A percentile compares a stretch with the other conserved stretches of the same genome.
Conservation (phyloP, 2,797 vertebrate species). For the Oreonectes daqikongensis region DNA sequence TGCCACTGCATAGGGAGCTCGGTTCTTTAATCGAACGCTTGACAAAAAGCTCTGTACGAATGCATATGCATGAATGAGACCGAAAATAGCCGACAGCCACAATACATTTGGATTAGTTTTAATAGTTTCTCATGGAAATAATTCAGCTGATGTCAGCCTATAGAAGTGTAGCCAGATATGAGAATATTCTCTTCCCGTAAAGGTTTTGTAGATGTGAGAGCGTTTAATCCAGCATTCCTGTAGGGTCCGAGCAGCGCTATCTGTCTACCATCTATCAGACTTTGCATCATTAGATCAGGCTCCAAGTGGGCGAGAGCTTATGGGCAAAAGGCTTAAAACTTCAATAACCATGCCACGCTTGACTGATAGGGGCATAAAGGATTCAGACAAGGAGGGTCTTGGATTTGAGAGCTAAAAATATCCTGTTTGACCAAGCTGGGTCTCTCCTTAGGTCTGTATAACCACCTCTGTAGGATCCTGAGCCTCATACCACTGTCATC, state of each 20-base stretch:
- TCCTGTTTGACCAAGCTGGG: slow-evolving; percentile 37
- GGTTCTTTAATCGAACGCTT: slow-evolving; percentile 46
- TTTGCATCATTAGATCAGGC: slow-evolving; percentile 47
- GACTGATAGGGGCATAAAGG: slow-evolving; percentile 17
- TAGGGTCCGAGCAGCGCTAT: neutral
- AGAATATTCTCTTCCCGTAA: slow-evolving; percentile 10
- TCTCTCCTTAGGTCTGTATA: slow-evolving; percentile 15
- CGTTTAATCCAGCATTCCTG: slow-evolving; percentile 22
- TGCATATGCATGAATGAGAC: neutral
- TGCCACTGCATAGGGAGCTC: slow-evolving; percentile 21
- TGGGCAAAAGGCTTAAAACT: slow-evolving; percentile 36
- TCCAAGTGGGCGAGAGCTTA: slow-evolving; percentile 36
- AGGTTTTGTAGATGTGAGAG: slow-evolving; percentile 25
- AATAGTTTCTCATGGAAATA: slow-evolving; percentile 25
- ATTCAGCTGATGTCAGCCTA: neutral
- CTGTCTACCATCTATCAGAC: slow-evolving; percentile 34
- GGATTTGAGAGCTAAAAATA: slow-evolving; percentile 55
- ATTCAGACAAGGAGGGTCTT: slow-evolving; percentile 48
- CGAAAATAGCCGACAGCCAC: slow-evolving; percentile 1
- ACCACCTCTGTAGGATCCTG: slow-evolving; percentile 14
- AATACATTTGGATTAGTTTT: slow-evolving; percentile 12
- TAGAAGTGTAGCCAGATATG: slow-evolving; percentile 17
- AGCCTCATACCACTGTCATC: slow-evolving; percentile 14
- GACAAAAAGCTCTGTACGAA: slow-evolving; percentile 26
- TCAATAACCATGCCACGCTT: slow-evolving; percentile 40